Conservation (phyloP, 2,797 vertebrate species). For the Rhinatrema bivittatum region DNA sequence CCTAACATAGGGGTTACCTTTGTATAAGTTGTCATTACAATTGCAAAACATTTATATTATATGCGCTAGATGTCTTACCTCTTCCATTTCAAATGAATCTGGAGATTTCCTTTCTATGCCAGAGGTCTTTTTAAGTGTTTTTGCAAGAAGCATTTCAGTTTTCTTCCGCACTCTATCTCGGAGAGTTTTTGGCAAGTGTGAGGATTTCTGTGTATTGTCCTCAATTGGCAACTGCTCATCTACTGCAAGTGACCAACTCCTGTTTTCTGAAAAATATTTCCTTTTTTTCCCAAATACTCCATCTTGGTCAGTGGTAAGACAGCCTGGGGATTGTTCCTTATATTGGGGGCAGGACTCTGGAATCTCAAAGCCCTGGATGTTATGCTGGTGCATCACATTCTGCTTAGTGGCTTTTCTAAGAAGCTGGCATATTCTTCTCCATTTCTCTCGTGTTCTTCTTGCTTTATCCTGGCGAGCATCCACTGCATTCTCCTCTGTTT, state of each 20-base stretch:
- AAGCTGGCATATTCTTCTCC: conserved; percentile 44
- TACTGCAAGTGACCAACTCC: conserved; percentile 17
- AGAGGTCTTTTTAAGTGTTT: conserved; percentile 24
- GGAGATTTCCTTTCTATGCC: conserved; percentile 13
- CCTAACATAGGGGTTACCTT: too few species aligned
- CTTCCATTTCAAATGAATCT: conserved; percentile 73
- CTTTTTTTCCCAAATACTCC: conserved; percentile 8
- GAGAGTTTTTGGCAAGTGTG: background rate
- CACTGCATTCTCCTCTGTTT: background rate
- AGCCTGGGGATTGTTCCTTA: background rate
- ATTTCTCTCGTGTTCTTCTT: conserved; percentile 23
- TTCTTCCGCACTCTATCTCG: conserved; percentile 1
- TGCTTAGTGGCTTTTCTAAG: conserved; percentile 57
- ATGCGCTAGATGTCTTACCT: conserved; percentile 59
- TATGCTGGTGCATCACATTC: conserved; percentile 9
- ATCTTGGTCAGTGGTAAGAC: background rate
- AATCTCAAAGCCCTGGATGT: background rate
- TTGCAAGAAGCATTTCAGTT: background rate
- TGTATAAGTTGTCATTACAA: too few species aligned
- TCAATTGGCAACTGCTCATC: conserved; percentile 24
- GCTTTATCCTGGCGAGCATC: background rate
- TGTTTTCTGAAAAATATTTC: background rate
- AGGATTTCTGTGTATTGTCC: background rate
- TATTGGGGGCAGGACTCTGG: background rate
- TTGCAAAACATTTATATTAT: too few species aligned